Evolutionary conservation across 1,140 invertebrate species (phyloP).

Genomic region (Nixonia krombeini): DNA sequence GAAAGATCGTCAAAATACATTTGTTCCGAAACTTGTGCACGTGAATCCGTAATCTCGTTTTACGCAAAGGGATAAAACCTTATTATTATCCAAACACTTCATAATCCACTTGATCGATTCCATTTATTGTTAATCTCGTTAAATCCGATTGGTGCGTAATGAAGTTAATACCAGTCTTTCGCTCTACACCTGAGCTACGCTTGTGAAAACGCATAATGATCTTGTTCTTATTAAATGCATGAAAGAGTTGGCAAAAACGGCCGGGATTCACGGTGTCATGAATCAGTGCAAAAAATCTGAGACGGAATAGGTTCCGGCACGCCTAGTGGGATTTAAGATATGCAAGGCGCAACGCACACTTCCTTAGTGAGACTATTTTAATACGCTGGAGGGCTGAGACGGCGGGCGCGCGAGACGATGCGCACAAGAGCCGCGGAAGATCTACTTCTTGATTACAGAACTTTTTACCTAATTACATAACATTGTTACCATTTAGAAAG

Average conservation of each 20-base stretch:
- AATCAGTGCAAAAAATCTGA: constrained; percentile 59
- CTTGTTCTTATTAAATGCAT: neutral
- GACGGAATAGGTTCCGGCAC: constrained; percentile 44
- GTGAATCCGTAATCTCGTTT: too few species aligned
- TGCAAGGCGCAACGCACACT: constrained; percentile 61
- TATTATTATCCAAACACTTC: too few species aligned
- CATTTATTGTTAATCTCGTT: too few species aligned
- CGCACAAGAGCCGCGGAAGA: constrained; percentile 56
- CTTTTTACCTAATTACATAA: constrained; percentile 65
- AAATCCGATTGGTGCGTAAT: too few species aligned
- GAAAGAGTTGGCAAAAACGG: neutral
- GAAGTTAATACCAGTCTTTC: too few species aligned
- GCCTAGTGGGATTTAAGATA: constrained; percentile 61
- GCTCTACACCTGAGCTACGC: too few species aligned
- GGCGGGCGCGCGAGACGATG: constrained; percentile 34
- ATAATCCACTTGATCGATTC: too few species aligned
- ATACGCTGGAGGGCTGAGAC: constrained; percentile 56
- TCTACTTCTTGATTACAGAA: constrained; percentile 66
- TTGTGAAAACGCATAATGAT: too few species aligned
- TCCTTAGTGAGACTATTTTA: constrained; percentile 65
- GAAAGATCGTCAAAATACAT: too few species aligned
- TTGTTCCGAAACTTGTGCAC: too few species aligned
- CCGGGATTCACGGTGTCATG: constrained; percentile 42
- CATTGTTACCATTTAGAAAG: constrained; percentile 63
- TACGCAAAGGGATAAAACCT: too few species aligned